Evolutionary conservation across 2,113 vertebrate genomes (phyloP), one percentile per base, ranked within the genome.

Genomic region (Halcyon senegalensis): DNA sequence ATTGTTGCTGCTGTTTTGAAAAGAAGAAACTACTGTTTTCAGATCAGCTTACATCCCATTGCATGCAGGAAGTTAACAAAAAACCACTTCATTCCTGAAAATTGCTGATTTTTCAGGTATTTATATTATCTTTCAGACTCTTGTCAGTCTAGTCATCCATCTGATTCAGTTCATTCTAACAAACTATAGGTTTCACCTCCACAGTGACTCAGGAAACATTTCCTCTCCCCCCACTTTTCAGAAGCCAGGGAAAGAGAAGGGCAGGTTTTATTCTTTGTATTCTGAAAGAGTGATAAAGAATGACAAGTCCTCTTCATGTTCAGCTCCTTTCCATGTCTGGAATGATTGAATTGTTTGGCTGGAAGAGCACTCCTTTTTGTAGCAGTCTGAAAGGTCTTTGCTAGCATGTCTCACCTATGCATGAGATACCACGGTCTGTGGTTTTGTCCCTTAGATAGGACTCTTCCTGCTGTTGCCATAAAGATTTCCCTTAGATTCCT

Each of bases 101-200:
- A 51, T 2, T 69, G 33, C 58, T 74, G 46, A 62, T 63, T 94
- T 92, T 94, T 87, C 73, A 76, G 77, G 48, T 93, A 72, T 41
- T 87, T 80, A 37, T 84, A 33, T 87, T 89, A 93, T 84, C 56
- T 90, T 96, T 89, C 53, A 76, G 82, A 35, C 11, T 85, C 37
- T 31, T 62, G 44, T 60, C 84, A 79, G 66, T 78, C 73, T 62
- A 51, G 56, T 78, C 48, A 89, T 81, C 74, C 41, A 33, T 59
- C 73, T 87, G 53, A 87, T 72, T 27, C 53, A 60, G 53, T 76
- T 90, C 41, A 24, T 23, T 87, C 58, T 83, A 80, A 59, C 66
- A 72, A 66, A 62, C 62, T 25, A 9, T 13, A 76, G 56, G 53
- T 87, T 95, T 93, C 77, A 94, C 50, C 59, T 94, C 84, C 41